phyloP scores from a whole-genome alignment of 37 sponge, comb jelly and placozoan species.

The Cliona cf. orientalis region DNA sequence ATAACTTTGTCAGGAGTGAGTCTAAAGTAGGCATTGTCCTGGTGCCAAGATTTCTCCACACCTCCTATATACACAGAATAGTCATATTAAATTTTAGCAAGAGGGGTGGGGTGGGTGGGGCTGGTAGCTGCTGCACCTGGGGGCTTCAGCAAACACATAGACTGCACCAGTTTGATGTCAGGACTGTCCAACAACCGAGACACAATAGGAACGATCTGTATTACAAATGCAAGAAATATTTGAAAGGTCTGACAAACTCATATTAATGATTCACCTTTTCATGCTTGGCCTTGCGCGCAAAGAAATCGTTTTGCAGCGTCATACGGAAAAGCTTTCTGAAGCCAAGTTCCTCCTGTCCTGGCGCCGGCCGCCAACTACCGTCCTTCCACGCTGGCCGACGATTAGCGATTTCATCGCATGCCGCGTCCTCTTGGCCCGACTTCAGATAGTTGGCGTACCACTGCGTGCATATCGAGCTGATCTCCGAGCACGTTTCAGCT shows the following conservation, averaged over 20 bases:
- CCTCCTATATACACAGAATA: slow-evolving; percentile 35
- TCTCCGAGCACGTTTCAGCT: slow-evolving; percentile 18
- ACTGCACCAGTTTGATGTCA: slow-evolving; percentile 67
- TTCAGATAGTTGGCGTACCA: slow-evolving; percentile 49
- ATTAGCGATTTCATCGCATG: slow-evolving; percentile 69
- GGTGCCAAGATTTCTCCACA: slow-evolving; percentile 68
- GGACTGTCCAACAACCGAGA: no score
- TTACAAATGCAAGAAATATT: no score
- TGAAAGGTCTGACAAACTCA: no score
- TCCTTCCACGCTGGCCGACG: slow-evolving; percentile 55
- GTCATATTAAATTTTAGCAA: not conserved
- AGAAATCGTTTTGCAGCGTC: slow-evolving; percentile 30
- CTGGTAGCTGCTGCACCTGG: no score
- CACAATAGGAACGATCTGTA: no score
- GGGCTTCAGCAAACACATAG: slow-evolving; percentile 74
- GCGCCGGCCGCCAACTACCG: slow-evolving; percentile 25
- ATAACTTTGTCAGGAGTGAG: slow-evolving; percentile 55
- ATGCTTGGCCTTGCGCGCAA: slow-evolving; percentile 40
- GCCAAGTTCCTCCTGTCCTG: slow-evolving; percentile 30
- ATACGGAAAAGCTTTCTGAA: slow-evolving; percentile 62
- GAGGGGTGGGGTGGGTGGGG: no score
- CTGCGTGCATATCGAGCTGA: slow-evolving; percentile 14
- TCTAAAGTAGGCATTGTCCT: slow-evolving; percentile 78
- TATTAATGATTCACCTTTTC: no score
- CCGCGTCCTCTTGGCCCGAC: slow-evolving; percentile 27